These are phyloP conservation scores for Bicyclus anynana DNA, from an alignment of 1,140 invertebrate genomes.

Conservation along the genomic window DNA sequence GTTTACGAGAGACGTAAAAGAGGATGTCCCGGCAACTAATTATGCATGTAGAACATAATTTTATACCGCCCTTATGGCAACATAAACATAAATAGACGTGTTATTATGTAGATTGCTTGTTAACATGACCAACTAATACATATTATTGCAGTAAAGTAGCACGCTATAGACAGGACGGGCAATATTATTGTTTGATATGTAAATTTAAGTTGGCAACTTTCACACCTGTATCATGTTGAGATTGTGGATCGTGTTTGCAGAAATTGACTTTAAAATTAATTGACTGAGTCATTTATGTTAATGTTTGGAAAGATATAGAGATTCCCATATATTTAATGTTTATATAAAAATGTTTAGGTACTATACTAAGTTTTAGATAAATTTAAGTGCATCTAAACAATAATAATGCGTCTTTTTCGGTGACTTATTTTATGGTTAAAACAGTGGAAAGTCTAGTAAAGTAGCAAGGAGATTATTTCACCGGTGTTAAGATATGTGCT, in stretches of 20 bases:
- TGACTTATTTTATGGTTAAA: too few species aligned
- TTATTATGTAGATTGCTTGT: slow-evolving; percentile 27
- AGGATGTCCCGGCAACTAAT: slow-evolving; percentile 23
- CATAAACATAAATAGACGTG: slow-evolving; percentile 24
- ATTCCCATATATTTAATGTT: not conserved
- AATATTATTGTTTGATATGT: slow-evolving; percentile 21
- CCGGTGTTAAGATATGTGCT: too few species aligned
- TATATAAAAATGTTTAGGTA: too few species aligned
- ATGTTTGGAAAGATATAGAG: not conserved
- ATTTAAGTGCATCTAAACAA: too few species aligned
- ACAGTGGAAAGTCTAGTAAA: too few species aligned
- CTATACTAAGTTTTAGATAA: too few species aligned
- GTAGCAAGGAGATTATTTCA: too few species aligned
- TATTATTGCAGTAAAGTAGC: slow-evolving; percentile 29
- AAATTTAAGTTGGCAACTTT: slow-evolving; percentile 21
- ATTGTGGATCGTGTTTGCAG: not conserved
- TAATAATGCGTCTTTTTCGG: too few species aligned
- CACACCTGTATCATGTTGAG: slow-evolving; percentile 11
- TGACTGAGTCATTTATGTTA: slow-evolving; percentile 2
- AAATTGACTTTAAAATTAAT: slow-evolving; percentile 7
- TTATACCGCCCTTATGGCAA: slow-evolving; percentile 18
- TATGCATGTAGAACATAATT: slow-evolving; percentile 16
- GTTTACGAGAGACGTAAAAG: slow-evolving; percentile 20
- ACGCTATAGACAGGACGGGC: slow-evolving; percentile 18
- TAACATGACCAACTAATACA: slow-evolving; percentile 26